Evolutionary conservation across 1,140 invertebrate genomes (phyloP), one percentile per base, ranked within the genome.

Genomic region (Caenorhabditis briggsae): DNA sequence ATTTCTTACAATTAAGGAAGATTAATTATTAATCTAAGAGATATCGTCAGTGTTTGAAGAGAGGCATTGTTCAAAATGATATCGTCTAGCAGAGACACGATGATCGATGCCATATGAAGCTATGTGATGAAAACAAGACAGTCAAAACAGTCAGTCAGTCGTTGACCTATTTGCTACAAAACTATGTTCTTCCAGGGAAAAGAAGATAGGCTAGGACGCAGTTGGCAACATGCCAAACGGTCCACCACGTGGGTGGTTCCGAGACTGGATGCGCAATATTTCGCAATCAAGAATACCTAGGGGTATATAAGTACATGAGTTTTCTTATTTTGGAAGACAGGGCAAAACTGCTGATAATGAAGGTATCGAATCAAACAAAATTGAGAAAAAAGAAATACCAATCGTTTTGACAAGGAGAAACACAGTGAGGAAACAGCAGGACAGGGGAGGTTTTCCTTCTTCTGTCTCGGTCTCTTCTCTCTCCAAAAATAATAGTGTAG

Each of bases 301-400:
- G 33, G 20, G 23, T 70, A 70, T 70, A 70, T 25, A 46, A 12
- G 14, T 41, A 64, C 33, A 70, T 33, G n/a, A 48, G 20, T 70
- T 50, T 48, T 46, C 41, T 20, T 78, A 23, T 50, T 50, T 23
- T 41, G n/a, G 18, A 12, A 7, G 46, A 23, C 20, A 53, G 46
- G 53, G n/a, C 46, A 5, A 78, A 78, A 78, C 70, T 78, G n/a
- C 70, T 78, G 70, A 78, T 78, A 78, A 25, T 78, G 20, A 50
- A 16, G 9, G 16, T 8, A 78, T 70, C 12, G 46, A 46, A 70
- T 70, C 7, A 48, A 70, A 70, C 18, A 23, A 25, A 53, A 53
- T 53, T 50, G 14, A 53, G 50, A 11, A 70, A 70, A 65, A 46
- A 48, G 43, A 70, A 46, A 46, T 48, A 78, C 7, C 70, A 78